Evolutionary conservation across 2,113 vertebrate genomes (phyloP).

Genomic region (Indicator maculatus): DNA sequence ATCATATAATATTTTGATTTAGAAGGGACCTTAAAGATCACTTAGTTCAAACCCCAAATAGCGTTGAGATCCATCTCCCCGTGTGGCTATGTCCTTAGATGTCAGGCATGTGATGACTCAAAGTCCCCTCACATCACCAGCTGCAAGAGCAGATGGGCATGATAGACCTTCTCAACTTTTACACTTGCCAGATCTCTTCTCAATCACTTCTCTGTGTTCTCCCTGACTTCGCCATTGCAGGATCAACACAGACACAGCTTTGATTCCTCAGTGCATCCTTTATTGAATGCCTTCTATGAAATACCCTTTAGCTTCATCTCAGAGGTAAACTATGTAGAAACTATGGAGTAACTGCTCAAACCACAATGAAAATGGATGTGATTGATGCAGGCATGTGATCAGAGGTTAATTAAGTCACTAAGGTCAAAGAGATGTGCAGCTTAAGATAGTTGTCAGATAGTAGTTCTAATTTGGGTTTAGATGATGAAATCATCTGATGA

Average conservation of each 20-base stretch:
- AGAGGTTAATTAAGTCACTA: conserved; percentile 37
- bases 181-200: neutral
- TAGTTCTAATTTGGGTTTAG: neutral
- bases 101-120: neutral
- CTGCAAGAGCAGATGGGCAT: neutral
- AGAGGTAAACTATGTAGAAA: neutral
- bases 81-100: neutral
- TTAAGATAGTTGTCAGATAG: conserved; percentile 2
- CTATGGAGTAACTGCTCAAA: neutral
- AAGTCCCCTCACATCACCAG: neutral
- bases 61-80: neutral
- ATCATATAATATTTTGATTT: neutral
- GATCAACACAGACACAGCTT: neutral
- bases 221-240: neutral
- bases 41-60: neutral
- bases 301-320: neutral
- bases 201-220: neutral
- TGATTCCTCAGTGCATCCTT: neutral
- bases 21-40: neutral
- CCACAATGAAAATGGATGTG: neutral
- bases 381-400: neutral
- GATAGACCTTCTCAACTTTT: neutral
- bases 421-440: neutral
- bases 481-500: neutral
- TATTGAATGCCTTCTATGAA: neutral